Conservation (phyloP, 2,888 invertebrate genomes). For the Phaonia tiefii region DNA sequence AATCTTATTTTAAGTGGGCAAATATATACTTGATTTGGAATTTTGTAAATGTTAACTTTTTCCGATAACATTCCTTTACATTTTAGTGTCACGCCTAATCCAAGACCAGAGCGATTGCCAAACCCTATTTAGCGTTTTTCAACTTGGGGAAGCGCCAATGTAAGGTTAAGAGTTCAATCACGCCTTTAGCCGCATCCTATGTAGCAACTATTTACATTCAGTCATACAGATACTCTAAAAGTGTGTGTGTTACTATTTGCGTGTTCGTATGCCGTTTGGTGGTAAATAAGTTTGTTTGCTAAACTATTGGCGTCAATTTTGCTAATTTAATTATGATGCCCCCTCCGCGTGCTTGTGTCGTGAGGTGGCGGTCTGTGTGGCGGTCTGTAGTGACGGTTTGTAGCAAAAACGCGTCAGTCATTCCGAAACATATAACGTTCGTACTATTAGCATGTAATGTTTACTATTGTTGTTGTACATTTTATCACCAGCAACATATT, state of each 20-base stretch:
- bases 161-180: no score
- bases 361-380: background rate
- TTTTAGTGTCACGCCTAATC: no score
- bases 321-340: slow-evolving; percentile 69
- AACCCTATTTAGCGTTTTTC: no score
- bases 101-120: no score
- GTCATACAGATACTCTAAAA: no score
- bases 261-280: background rate
- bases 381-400: slow-evolving; percentile 7
- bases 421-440: slow-evolving; percentile 7
- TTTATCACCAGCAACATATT: background rate
- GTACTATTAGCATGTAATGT: slow-evolving; percentile 29
- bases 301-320: slow-evolving; percentile 66
- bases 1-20: no score
- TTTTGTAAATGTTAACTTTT: no score
- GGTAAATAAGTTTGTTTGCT: slow-evolving; percentile 58
- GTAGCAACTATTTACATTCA: no score
- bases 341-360: background rate
- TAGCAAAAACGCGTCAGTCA: slow-evolving; percentile 8
- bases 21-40: no score
- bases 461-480: slow-evolving; percentile 34
- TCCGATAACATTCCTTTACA: no score
- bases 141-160: no score
- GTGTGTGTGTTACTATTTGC: slow-evolving; percentile 8
- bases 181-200: no score